Evolutionary conservation across 2,113 vertebrate species (phyloP), one percentile per base, ranked within the genome.

Genomic region (Poeciliopsis prolifica): DNA sequence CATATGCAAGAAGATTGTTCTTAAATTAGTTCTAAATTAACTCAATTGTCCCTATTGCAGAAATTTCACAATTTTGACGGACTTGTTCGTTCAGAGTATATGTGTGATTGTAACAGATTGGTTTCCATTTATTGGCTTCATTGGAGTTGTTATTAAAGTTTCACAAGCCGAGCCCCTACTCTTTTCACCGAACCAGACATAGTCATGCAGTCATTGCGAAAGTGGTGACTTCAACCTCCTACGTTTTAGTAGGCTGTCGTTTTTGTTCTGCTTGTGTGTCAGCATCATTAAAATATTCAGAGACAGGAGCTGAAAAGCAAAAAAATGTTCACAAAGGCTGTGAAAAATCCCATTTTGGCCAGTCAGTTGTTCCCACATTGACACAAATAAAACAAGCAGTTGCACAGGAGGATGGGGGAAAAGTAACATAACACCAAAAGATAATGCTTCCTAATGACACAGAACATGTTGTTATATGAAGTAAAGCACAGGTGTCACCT

Each of bases 1-100:
- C 91, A 88, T 90, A 91, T 89, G 91, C 78, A 80, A 92, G 90
- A 92, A 93, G 93, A 94, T 93, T 95, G 94, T 88, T 95, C 82
- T 94, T 71, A 42, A 83, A 61, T 6, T 94, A 92, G 93, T 94
- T 95, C 93, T 31, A 76, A 77, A 65, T 74, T n/a, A 67, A 26
- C 31, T 79, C 79, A 51, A 72, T 71, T 44, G 91, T 93, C 65
- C n/a, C 15, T 37, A 80, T 80, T 70, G 95, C 2, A 0, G 94
- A 94, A 83, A 68, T 40, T 69, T 72, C 13, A 61, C 22, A n/a
- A 67, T 61, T 70, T 35, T 77, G 2, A 75, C 26, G 44, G 73
- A 64, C 58, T 37, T 70, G 35, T 64, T 68, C 40, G 3, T 69
- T 1, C 14, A 22, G 4, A 3, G 66, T 28, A 64, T 35, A 6